Base-by-base conservation (phyloP, 2,797 vertebrate genomes). In the Xerus rutilus region DNA sequence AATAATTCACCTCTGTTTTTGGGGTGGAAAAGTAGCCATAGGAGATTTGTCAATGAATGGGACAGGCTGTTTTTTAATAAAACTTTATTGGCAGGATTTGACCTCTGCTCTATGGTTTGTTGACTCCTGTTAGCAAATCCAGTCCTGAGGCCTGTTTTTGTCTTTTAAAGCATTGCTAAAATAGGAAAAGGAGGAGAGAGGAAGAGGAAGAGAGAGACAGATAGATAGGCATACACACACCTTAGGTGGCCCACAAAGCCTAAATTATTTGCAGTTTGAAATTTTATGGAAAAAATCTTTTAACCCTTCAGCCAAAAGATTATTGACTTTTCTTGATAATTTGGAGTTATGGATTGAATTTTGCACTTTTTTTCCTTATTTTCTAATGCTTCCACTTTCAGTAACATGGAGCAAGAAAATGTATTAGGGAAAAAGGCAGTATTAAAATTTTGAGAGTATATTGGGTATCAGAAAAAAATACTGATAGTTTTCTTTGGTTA, bases 341-440 rank as follows among this genome's bases (percentile, higher is more conserved):
- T 95, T 96, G 83, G 45, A 65, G 23, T 74, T 96, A 43, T 45
- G n/a, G 20, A 30, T 82, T 95, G 93, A 49, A 86, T 85, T 79
- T 79, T 79, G 14, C 43, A n/a, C 28, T 77, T 70, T 39, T 91
- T 97, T 90, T n/a, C 47, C 39, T 39, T 85, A 57, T 84, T 89
- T 96, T 30, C 45, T 67, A 7, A 0, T 91, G 28, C 83, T 90
- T 96, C 70, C 67, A 96, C 45, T 86, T 64, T 57, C 18, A 73
- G 32, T 54, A 79, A 73, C n/a, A 78, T 59, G 45, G 49, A 86
- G 15, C 18, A 82, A 59, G 64, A 83, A 49, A 62, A 65, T 45
- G 52, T 64, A 82, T 47, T 79, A 67, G 13, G 28, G 93, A 86
- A 86, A 21, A 89, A 43, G n/a, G 30, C 3, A 79, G 43, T 57